Conservation (phyloP, 2,113 vertebrate genomes). For the Dasypus novemcinctus region DNA sequence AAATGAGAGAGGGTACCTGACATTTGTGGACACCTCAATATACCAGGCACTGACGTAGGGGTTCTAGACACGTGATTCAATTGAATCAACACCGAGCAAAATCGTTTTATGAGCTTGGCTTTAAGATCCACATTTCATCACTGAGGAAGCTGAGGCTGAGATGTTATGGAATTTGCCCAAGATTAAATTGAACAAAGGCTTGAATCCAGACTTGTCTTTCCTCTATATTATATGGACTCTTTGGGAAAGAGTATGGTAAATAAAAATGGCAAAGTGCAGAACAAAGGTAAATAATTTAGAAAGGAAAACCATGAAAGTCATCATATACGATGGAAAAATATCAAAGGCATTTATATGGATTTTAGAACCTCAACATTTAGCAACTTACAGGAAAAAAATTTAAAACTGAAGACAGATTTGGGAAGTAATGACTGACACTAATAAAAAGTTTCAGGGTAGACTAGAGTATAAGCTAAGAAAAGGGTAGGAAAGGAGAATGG, state of each 20-base stretch:
- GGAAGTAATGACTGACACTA: background rate
- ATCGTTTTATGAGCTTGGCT: background rate
- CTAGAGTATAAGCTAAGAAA: background rate
- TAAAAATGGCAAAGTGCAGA: background rate
- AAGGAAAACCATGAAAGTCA: background rate
- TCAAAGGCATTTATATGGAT: background rate
- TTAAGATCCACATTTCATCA: background rate
- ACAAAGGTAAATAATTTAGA: background rate
- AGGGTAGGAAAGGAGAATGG: background rate
- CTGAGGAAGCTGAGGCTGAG: background rate
- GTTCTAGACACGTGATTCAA: background rate
- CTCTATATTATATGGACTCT: background rate
- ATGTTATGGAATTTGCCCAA: background rate
- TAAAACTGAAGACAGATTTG: slow-evolving; percentile 1
- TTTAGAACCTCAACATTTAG: background rate
- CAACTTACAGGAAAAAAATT: background rate
- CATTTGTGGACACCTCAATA: background rate
- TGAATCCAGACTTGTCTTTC: background rate
- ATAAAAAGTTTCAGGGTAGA: background rate
- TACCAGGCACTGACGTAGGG: background rate
- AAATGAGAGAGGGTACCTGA: background rate
- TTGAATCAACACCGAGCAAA: background rate
- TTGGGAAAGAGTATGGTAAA: background rate
- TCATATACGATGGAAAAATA: background rate
- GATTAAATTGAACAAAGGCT: background rate